Evolutionary conservation across 2,888 invertebrate genomes (phyloP).

Genomic region (Sminthurinus aureus): DNA sequence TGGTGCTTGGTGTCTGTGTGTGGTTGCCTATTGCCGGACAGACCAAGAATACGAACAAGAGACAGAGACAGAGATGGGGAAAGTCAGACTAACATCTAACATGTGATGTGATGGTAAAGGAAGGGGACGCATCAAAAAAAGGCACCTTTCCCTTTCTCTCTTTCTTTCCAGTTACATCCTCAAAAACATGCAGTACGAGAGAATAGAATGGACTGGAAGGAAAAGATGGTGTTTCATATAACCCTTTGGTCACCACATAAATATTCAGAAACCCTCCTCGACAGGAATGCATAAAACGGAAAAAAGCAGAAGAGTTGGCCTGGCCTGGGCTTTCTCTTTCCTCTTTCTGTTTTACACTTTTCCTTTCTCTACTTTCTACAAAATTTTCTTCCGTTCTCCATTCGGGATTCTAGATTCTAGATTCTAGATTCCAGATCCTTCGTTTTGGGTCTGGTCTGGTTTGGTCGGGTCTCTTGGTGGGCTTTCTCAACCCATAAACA

Average conservation of each 20-base stretch:
- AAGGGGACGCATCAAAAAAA: no score
- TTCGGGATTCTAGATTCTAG: not conserved
- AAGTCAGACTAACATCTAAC: not conserved
- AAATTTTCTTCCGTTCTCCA: not conserved
- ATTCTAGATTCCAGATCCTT: not conserved
- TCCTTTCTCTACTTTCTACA: not conserved
- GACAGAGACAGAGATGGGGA: not conserved
- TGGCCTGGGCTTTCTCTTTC: not conserved
- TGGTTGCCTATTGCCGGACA: not conserved
- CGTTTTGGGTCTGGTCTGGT: no score
- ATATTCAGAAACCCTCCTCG: conserved; percentile 34
- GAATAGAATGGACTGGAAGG: not conserved
- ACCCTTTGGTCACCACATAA: conserved; percentile 35
- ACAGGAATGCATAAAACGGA: conserved; percentile 32
- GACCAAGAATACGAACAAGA: not conserved
- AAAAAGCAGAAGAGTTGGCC: not conserved
- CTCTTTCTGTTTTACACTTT: not conserved
- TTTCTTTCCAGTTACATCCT: not conserved
- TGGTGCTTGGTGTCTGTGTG: not conserved
- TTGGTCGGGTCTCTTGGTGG: not conserved
- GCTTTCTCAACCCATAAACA: not conserved
- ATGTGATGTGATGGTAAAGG: not conserved
- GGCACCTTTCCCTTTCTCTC: no score
- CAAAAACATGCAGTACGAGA: not conserved
- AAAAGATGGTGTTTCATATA: conserved; percentile 15